Evolutionary conservation across 2,113 vertebrate genomes (phyloP).

Genomic region (Pluvialis apricaria): DNA sequence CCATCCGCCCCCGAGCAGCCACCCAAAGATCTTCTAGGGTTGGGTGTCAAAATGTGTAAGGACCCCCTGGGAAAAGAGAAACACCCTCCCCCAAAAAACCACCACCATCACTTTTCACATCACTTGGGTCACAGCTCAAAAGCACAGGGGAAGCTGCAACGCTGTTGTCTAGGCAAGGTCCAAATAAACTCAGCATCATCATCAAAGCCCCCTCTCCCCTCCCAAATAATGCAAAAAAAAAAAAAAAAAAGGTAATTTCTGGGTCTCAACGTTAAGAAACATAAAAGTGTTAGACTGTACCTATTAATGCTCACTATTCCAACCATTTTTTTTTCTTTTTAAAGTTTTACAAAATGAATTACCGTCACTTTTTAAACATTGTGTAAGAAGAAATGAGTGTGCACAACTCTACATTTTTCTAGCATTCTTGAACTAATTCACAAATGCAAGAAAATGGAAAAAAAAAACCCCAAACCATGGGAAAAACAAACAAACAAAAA

Average conservation of each 20-base stretch:
- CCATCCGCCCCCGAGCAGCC: not conserved
- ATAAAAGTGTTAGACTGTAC: conserved; percentile 74
- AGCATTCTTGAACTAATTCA: conserved; percentile 91
- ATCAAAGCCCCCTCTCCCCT: not conserved
- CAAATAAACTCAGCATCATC: conserved; percentile 28
- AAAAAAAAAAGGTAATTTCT: conserved; percentile 53
- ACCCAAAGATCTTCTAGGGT: not conserved
- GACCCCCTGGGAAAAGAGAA: not conserved
- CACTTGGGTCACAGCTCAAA: conserved; percentile 44
- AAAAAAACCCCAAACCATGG: not conserved
- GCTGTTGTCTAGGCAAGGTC: conserved; percentile 6
- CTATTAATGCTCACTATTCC: conserved; percentile 80
- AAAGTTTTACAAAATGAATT: conserved; percentile 83
- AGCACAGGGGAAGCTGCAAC: conserved; percentile 37
- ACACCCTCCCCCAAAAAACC: not conserved
- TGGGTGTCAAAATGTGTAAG: not conserved
- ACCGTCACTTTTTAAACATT: conserved; percentile 78
- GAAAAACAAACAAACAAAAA: conserved; percentile 43
- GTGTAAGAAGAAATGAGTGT: conserved; percentile 83
- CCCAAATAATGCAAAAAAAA: conserved; percentile 12
- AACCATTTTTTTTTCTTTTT: conserved; percentile 73
- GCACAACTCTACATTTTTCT: conserved; percentile 91
- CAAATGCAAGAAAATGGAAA: conserved; percentile 81
- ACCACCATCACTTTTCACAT: conserved; percentile 67
- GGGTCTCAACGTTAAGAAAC: conserved; percentile 77